Percentiles rank a stretch among this genome's conserved stretches.
Evolutionary conservation across 2,888 invertebrate species (phyloP).

Genomic region (Eupithecia subfuscata): DNA sequence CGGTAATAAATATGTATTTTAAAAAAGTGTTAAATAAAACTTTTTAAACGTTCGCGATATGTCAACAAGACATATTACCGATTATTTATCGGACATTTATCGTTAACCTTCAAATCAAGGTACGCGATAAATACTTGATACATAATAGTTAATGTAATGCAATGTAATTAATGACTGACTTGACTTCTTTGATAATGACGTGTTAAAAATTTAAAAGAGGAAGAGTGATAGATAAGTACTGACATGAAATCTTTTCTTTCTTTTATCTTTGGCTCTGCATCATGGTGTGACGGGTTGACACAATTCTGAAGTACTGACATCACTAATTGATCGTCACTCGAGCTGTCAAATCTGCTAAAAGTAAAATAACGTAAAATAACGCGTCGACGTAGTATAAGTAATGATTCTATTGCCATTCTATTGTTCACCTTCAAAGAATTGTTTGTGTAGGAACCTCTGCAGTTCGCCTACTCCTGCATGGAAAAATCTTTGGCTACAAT

Average conservation of each 20-base stretch:
- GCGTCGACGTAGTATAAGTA: neutral
- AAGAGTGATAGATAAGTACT: neutral
- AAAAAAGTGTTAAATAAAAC: neutral
- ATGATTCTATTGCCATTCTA: neutral
- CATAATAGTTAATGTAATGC: too few species aligned
- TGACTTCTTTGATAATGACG: too few species aligned
- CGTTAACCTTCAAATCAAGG: neutral
- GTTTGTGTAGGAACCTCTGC: slow-evolving; percentile 78
- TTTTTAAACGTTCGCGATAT: neutral
- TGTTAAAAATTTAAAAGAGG: too few species aligned
- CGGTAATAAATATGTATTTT: neutral
- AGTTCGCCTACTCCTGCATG: slow-evolving; percentile 88
- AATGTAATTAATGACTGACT: too few species aligned
- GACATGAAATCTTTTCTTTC: too few species aligned
- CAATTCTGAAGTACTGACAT: neutral
- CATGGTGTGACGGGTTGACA: too few species aligned
- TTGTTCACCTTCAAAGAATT: slow-evolving; percentile 45
- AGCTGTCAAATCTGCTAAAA: neutral
- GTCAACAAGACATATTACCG: too few species aligned
- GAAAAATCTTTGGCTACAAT: slow-evolving; percentile 87
- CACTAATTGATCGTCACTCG: neutral
- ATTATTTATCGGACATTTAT: neutral
- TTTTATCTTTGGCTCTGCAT: too few species aligned
- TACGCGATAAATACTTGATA: neutral
- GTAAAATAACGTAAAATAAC: neutral